phyloP scores from a whole-genome alignment of 2,888 invertebrate species.

The Drosophila eohydei region DNA sequence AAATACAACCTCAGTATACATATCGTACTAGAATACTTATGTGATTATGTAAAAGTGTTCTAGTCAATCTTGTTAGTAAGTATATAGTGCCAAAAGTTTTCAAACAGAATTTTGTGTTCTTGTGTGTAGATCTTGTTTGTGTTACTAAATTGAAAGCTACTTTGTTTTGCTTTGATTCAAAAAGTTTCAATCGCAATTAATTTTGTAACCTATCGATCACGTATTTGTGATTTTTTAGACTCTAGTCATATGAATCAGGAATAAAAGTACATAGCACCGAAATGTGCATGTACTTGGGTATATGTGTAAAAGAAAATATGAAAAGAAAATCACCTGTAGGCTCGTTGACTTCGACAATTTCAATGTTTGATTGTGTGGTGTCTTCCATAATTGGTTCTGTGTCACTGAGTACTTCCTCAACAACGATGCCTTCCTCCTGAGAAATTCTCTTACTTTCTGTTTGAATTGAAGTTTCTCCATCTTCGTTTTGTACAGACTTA shows the following conservation, averaged over 20 bases:
- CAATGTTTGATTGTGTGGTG: constrained; percentile 75
- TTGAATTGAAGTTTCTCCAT: constrained; percentile 83
- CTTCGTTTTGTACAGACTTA: constrained; percentile 84
- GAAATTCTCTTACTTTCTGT: constrained; percentile 83
- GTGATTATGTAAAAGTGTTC: constrained; percentile 23
- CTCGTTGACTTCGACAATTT: constrained; percentile 84
- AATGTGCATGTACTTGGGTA: constrained; percentile 21
- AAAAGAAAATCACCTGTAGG: constrained; percentile 81
- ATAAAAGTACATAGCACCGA: background rate
- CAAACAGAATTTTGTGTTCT: constrained; percentile 35
- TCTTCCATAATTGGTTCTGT: constrained; percentile 79
- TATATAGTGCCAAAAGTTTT: constrained; percentile 40
- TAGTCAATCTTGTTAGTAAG: constrained; percentile 54
- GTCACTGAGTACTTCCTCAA: constrained; percentile 84
- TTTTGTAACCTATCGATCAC: constrained; percentile 25
- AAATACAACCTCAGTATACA: constrained; percentile 40
- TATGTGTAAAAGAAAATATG: constrained; percentile 25
- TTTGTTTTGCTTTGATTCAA: constrained; percentile 17
- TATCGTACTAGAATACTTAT: constrained; percentile 45
- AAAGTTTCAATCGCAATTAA: constrained; percentile 28
- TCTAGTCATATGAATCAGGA: constrained; percentile 10
- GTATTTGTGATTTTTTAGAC: constrained; percentile 11
- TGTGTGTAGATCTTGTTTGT: constrained; percentile 38
- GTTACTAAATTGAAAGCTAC: constrained; percentile 43
- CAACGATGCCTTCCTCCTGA: constrained; percentile 83